Percentiles rank a stretch among this genome's conserved stretches.
phyloP scores from a whole-genome alignment of 2,888 invertebrate genomes.

The Hypomecis atomaria region DNA sequence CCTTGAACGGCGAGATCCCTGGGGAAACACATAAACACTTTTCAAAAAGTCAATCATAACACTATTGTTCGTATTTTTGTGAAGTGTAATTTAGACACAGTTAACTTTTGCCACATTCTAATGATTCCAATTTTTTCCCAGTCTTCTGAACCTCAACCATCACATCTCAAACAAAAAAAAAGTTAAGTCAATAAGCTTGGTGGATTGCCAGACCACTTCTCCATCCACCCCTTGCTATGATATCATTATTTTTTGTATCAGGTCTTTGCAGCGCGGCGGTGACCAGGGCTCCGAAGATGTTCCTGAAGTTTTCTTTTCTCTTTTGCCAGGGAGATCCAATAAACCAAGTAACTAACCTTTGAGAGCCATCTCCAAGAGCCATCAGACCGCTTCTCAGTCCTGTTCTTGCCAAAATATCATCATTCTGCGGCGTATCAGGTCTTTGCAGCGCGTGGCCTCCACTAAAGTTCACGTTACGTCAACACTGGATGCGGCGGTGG shows the following conservation, averaged over 20 bases:
- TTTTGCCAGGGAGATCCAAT: neutral
- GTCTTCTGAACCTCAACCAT: no score
- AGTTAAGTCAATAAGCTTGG: no score
- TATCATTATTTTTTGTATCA: no score
- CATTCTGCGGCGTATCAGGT: constrained; percentile 95
- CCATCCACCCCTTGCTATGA: no score
- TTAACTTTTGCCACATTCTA: no score
- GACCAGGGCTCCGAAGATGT: no score
- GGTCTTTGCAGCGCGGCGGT: no score
- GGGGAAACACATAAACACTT: constrained; percentile 43
- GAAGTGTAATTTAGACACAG: no score
- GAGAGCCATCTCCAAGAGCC: constrained; percentile 90
- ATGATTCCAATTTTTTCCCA: no score
- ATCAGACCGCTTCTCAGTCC: constrained; percentile 88
- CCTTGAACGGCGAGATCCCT: constrained; percentile 88
- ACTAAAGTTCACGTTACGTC: constrained; percentile 95
- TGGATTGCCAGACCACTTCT: no score
- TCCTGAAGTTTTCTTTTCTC: neutral
- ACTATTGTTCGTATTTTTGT: neutral
- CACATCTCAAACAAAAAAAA: no score
- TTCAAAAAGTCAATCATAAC: neutral
- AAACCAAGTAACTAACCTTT: constrained; percentile 78
- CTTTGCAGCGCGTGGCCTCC: constrained; percentile 90
- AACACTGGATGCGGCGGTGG: no score
- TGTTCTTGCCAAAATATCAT: constrained; percentile 89